These are phyloP conservation scores for Lampris incognitus DNA, from an alignment of 2,113 vertebrate genomes.

Conservation along the genomic window DNA sequence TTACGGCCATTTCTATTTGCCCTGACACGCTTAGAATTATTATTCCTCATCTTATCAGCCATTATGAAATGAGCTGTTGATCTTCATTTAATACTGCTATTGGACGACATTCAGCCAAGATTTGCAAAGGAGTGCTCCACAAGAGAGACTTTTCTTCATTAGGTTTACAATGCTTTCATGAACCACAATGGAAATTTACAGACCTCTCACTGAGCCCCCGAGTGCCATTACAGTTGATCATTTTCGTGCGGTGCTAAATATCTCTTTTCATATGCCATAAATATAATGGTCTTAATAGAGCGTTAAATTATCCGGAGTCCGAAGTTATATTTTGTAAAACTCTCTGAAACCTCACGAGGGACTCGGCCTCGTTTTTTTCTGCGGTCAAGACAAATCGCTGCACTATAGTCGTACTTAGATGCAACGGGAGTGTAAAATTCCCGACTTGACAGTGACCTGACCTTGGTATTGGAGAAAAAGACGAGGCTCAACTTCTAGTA, in stretches of 20 bases:
- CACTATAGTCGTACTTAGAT: constrained; percentile 43
- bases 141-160: constrained; percentile 53
- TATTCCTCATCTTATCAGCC: constrained; percentile 41
- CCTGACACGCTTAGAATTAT: constrained; percentile 41
- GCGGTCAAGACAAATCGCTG: constrained; percentile 47
- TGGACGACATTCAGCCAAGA: constrained; percentile 42
- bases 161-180: constrained; percentile 66
- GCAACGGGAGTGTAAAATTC: constrained; percentile 38
- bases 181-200: constrained; percentile 58
- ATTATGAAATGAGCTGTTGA: constrained; percentile 45
- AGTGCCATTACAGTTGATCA: constrained; percentile 60
- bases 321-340: constrained; percentile 65
- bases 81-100: constrained; percentile 46
- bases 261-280: constrained; percentile 68
- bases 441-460: constrained; percentile 50
- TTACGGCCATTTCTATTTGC: constrained; percentile 52
- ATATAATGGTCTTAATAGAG: constrained; percentile 70
- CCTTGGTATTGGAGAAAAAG: constrained; percentile 35
- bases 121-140: constrained; percentile 46
- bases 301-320: constrained; percentile 71
- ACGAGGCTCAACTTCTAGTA: constrained; percentile 22
- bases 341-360: constrained; percentile 38
- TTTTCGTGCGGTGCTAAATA: constrained; percentile 54
- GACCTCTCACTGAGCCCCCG: constrained; percentile 52
- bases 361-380: constrained; percentile 58